Conservation (phyloP, 2,113 vertebrate genomes). For the Entelurus aequoreus region DNA sequence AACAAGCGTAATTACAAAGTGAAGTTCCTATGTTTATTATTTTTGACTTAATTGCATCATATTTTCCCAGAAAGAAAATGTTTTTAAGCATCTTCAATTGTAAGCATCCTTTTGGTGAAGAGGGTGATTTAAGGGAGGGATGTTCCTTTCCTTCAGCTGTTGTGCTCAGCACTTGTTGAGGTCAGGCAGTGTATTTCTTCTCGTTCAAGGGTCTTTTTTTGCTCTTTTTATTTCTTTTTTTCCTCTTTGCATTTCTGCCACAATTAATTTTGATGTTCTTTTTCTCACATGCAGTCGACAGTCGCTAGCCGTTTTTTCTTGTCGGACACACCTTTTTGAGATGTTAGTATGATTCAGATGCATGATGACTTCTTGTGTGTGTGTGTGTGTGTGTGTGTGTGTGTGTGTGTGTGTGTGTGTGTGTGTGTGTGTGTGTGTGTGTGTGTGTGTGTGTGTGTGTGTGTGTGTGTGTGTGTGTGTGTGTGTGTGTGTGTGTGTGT, state of each 20-base stretch:
- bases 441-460: neutral
- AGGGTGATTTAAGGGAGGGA: constrained; percentile 13
- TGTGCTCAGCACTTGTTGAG: constrained; percentile 44
- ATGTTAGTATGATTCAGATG: constrained; percentile 25
- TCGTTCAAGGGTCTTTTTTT: constrained; percentile 34
- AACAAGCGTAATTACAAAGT: too few species aligned
- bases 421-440: neutral
- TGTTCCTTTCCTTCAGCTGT: constrained; percentile 23
- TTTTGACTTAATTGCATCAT: neutral
- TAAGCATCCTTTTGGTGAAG: constrained; percentile 10
- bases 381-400: too few species aligned
- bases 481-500: neutral
- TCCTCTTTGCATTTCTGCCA: constrained; percentile 2
- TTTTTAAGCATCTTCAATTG: constrained; percentile 1
- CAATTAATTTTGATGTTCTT: constrained; percentile 11
- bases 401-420: neutral
- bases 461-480: too few species aligned
- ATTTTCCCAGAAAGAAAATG: neutral
- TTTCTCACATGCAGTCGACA: neutral
- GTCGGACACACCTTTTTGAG: neutral
- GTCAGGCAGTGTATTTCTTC: constrained; percentile 58
- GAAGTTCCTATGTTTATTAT: too few species aligned
- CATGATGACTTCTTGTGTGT: constrained; percentile 17
- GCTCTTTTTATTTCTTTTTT: constrained; percentile 15
- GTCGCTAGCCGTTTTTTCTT: too few species aligned